Percentiles rank a stretch among this genome's conserved stretches.
Conservation (phyloP, 2,113 vertebrate genomes). For the Meleagris gallopavo region DNA sequence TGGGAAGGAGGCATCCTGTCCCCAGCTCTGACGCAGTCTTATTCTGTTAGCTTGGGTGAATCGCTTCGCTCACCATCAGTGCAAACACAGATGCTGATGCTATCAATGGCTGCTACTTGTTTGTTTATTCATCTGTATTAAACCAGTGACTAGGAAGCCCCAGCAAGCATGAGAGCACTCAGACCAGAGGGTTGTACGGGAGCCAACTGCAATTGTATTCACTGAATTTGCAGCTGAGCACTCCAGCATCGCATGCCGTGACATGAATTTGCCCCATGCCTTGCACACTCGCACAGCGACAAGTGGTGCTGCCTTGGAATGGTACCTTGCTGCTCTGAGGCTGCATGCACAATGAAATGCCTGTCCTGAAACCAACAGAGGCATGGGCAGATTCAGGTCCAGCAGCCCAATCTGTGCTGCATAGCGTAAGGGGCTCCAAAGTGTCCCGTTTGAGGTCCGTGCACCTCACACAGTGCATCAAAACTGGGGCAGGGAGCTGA, state of each 20-base stretch:
- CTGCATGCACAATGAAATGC: accelerated
- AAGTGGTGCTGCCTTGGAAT: neutral
- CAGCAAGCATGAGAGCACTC: neutral
- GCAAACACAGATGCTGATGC: conserved; percentile 29
- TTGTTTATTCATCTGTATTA: conserved; percentile 28
- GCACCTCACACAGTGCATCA: accelerated
- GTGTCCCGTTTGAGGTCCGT: accelerated
- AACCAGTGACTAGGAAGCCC: neutral
- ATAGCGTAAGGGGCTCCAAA: neutral
- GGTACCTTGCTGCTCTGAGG: neutral
- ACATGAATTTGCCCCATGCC: neutral
- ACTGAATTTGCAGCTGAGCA: neutral
- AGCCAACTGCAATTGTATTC: neutral
- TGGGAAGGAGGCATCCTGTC: neutral
- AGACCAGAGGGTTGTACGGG: neutral
- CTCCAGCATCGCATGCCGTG: accelerated
- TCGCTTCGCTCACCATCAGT: neutral
- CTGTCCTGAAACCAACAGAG: neutral
- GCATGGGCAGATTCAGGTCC: neutral
- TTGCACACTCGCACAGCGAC: accelerated
- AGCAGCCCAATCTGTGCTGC: neutral
- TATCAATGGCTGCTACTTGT: neutral
- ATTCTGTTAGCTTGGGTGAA: neutral
- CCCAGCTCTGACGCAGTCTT: neutral
- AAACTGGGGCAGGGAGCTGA: accelerated